These are phyloP conservation scores for Phrynocephalus guinanensis DNA, from an alignment of 2,797 vertebrate genomes.

Conservation along the genomic window DNA sequence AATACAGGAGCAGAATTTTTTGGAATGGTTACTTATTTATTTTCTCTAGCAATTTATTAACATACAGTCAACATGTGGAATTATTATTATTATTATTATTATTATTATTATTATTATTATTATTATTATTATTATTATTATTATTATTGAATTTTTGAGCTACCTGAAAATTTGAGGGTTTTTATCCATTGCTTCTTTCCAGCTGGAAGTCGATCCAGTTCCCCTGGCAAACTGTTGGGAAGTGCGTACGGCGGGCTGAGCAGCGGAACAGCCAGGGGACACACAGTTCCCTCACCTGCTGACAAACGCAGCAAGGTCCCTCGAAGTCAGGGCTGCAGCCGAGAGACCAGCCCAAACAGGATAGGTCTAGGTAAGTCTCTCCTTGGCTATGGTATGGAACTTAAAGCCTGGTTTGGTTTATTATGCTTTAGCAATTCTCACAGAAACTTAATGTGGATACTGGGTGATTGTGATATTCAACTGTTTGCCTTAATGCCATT, in stretches of 20 bases:
- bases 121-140: background rate
- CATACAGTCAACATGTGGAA: background rate
- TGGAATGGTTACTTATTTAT: background rate
- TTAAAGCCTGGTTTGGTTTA: background rate
- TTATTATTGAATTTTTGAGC: background rate
- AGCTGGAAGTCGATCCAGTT: conserved; percentile 97
- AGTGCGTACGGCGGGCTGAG: conserved; percentile 86
- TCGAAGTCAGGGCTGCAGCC: conserved; percentile 96
- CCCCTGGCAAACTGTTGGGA: conserved; percentile 92
- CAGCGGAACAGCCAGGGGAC: conserved; percentile 80
- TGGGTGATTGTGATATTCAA: background rate
- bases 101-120: background rate
- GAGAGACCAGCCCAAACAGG: conserved; percentile 94
- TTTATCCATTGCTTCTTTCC: conserved; percentile 61
- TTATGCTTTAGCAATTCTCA: background rate
- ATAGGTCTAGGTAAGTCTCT: conserved; percentile 89
- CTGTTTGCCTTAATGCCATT: fast-evolving
- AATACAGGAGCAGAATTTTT: background rate
- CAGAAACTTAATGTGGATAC: background rate
- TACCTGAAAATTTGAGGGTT: background rate
- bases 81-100: background rate
- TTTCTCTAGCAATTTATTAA: background rate
- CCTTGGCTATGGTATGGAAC: background rate
- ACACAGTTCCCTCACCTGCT: conserved; percentile 81
- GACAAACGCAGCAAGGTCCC: conserved; percentile 94